These are phyloP conservation scores for Aulostomus chinensis DNA, from an alignment of 2,797 vertebrate genomes.

Conservation along the genomic window DNA sequence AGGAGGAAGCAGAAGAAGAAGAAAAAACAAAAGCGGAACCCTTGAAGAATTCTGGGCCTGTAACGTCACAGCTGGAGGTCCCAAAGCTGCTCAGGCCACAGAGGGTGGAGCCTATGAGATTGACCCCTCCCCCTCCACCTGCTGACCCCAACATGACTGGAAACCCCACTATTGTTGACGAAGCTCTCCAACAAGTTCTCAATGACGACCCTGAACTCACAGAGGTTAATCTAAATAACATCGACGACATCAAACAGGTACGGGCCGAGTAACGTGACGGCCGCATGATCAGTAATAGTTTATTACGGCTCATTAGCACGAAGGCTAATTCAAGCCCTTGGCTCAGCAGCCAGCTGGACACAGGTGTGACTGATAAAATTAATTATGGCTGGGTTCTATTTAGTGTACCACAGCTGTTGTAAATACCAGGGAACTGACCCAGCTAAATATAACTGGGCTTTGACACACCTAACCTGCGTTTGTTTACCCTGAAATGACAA, in stretches of 20 bases:
- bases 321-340: too few relatives aligned
- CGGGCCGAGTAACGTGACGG: not conserved
- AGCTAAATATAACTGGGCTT: too few relatives aligned
- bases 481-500: too few relatives aligned
- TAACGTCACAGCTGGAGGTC: not conserved
- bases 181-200: slow-evolving; percentile 86
- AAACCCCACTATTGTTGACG: slow-evolving; percentile 93
- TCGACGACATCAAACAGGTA: slow-evolving; percentile 85
- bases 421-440: too few relatives aligned
- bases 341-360: too few relatives aligned
- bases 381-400: too few relatives aligned
- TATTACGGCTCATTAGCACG: too few relatives aligned
- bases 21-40: slow-evolving; percentile 40
- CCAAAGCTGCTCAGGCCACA: slow-evolving; percentile 50
- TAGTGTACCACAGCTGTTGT: too few relatives aligned
- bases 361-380: too few relatives aligned
- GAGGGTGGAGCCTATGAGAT: slow-evolving; percentile 66
- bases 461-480: too few relatives aligned
- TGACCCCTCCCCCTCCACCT: slow-evolving; percentile 65
- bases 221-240: slow-evolving; percentile 96
- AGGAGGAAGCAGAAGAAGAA: slow-evolving; percentile 36
- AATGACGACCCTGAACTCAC: slow-evolving; percentile 85
- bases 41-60: slow-evolving; percentile 12
- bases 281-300: too few relatives aligned
- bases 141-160: slow-evolving; percentile 68